phyloP scores from a whole-genome alignment of 1,140 invertebrate species.

The Heliconius melpomene region DNA sequence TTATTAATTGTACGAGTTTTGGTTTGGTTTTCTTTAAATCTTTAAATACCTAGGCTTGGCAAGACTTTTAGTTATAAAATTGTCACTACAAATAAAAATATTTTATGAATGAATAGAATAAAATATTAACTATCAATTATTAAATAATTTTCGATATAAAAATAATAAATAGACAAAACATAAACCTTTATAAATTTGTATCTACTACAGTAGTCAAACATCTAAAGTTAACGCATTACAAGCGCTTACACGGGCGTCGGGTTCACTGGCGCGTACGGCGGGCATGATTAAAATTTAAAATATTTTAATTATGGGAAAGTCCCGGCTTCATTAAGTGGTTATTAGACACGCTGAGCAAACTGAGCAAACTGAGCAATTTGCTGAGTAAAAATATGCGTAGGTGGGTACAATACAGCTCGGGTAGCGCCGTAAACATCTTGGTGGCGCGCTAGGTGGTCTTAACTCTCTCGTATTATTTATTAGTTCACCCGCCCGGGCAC shows the following conservation, averaged over 20 bases:
- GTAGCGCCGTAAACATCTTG: constrained; percentile 66
- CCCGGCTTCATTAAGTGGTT: constrained; percentile 73
- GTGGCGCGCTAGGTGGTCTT: constrained; percentile 73
- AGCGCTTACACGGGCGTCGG: constrained; percentile 31
- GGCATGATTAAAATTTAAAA: constrained; percentile 51
- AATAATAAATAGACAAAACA: background rate
- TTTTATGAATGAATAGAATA: no score
- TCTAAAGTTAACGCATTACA: constrained; percentile 31
- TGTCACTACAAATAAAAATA: no score
- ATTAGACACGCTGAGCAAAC: constrained; percentile 69
- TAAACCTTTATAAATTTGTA: background rate
- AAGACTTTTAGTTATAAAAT: background rate
- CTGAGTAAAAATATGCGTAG: constrained; percentile 76
- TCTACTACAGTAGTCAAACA: constrained; percentile 11
- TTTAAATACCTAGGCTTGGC: background rate
- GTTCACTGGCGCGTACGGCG: constrained; percentile 21
- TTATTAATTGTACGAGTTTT: background rate
- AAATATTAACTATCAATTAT: no score
- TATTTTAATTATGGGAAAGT: constrained; percentile 58
- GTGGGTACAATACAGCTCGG: constrained; percentile 65
- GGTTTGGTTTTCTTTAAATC: background rate
- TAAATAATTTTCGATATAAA: background rate
- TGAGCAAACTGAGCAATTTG: constrained; percentile 76
- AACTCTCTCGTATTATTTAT: constrained; percentile 77
- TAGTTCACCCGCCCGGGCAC: constrained; percentile 56